These are phyloP conservation scores for Plebejus anna DNA, from an alignment of 2,888 invertebrate genomes.

Conservation along the genomic window DNA sequence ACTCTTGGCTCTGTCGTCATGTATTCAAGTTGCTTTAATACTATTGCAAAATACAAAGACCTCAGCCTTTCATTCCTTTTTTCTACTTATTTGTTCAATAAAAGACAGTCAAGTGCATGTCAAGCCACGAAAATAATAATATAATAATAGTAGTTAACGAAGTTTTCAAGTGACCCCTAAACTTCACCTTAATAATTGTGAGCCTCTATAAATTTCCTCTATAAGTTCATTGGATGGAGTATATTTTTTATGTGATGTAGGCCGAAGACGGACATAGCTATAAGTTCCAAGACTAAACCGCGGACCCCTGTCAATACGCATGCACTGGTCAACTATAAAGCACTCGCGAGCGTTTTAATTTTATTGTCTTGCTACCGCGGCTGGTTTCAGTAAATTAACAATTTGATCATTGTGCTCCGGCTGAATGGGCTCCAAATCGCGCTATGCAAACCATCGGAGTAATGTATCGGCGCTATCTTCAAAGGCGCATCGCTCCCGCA, in stretches of 20 bases:
- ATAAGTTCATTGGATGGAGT: too few species aligned
- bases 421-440: slow-evolving; percentile 41
- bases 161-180: too few species aligned
- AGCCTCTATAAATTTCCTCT: too few species aligned
- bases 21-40: too few species aligned
- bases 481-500: slow-evolving; percentile 67
- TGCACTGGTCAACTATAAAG: background rate
- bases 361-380: slow-evolving; percentile 4
- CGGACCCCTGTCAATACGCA: background rate
- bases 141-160: too few species aligned
- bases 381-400: slow-evolving; percentile 32
- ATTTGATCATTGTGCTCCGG: slow-evolving; percentile 40
- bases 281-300: background rate
- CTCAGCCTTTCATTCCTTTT: too few species aligned
- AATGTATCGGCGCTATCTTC: slow-evolving; percentile 76
- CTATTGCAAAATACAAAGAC: background rate
- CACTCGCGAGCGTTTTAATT: slow-evolving; percentile 20
- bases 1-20: background rate
- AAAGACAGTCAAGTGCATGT: too few species aligned
- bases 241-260: too few species aligned
- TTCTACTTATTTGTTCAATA: too few species aligned
- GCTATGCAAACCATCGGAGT: slow-evolving; percentile 59
- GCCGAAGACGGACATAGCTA: background rate
- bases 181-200: too few species aligned
- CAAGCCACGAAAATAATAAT: too few species aligned